Percentiles rank a stretch among this genome's conserved stretches.
These are phyloP conservation scores for Turritopsis dohrnii DNA, from an alignment of 30 jellyfish, hydroid and myxozoan genomes.

Conservation along the genomic window DNA sequence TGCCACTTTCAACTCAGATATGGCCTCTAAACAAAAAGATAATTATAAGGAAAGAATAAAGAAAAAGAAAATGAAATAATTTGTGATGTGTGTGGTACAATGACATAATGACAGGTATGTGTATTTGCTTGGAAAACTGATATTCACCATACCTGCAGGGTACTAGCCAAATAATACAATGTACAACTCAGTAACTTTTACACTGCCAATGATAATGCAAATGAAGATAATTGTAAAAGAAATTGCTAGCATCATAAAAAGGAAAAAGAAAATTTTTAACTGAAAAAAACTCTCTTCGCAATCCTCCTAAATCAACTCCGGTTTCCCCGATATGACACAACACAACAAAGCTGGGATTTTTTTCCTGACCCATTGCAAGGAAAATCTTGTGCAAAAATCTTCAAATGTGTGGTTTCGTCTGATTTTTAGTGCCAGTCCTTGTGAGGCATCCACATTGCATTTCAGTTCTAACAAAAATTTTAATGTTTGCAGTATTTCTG, in stretches of 20 bases:
- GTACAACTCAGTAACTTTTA: too few relatives aligned
- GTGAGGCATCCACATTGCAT: neutral
- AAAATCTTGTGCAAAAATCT: constrained; percentile 6
- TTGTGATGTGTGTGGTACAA: too few relatives aligned
- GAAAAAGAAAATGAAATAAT: too few relatives aligned
- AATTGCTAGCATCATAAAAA: neutral
- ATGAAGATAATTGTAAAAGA: neutral
- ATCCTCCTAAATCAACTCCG: constrained; percentile 6
- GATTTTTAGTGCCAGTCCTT: neutral
- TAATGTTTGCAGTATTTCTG: too few relatives aligned
- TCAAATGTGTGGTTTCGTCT: constrained; percentile 11
- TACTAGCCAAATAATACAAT: too few relatives aligned
- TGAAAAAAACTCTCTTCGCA: neutral
- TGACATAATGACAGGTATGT: neutral
- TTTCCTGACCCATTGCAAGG: neutral
- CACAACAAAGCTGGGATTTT: neutral
- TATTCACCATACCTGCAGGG: too few relatives aligned
- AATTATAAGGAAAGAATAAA: too few relatives aligned
- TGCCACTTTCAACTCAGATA: neutral
- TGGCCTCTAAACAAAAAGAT: too few relatives aligned
- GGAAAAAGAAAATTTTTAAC: neutral
- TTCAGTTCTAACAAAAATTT: too few relatives aligned
- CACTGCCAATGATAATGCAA: too few relatives aligned
- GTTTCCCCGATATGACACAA: neutral
- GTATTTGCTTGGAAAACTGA: neutral